Conservation (phyloP, 2,113 vertebrate species). For the Antechinus flavipes region DNA sequence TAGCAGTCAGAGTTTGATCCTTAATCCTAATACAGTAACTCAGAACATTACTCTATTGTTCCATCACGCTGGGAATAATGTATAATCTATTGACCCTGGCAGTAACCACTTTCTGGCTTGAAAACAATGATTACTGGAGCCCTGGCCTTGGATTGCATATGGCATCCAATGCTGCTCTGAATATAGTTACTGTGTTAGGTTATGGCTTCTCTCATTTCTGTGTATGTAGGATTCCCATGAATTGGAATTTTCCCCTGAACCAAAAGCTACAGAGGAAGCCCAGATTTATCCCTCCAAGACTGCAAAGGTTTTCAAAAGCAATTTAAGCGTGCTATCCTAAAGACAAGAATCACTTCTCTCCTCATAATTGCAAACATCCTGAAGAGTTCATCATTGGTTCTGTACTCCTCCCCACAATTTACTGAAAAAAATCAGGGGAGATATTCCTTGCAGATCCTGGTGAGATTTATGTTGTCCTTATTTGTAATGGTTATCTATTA, state of each 20-base stretch:
- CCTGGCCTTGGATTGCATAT: not conserved
- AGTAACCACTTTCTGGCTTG: not conserved
- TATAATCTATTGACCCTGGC: not conserved
- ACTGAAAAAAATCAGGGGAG: slow-evolving; percentile 49
- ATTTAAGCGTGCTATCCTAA: slow-evolving; percentile 35
- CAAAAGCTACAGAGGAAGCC: not conserved
- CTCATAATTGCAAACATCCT: slow-evolving; percentile 60
- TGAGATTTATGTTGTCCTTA: slow-evolving; percentile 68
- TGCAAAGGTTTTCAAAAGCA: not conserved
- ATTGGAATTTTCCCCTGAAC: not conserved
- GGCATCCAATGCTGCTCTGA: not conserved
- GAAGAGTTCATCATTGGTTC: slow-evolving; percentile 54
- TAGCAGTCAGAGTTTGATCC: not conserved
- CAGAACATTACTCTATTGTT: not conserved
- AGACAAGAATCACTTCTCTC: slow-evolving; percentile 57
- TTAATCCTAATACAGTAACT: not conserved
- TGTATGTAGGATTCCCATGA: not conserved
- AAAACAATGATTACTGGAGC: not conserved
- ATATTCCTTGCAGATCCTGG: slow-evolving; percentile 13
- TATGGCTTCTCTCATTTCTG: not conserved
- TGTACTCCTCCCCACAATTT: slow-evolving; percentile 27
- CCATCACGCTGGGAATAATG: not conserved
- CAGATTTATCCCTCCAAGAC: not conserved
- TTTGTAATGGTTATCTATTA: slow-evolving; percentile 67
- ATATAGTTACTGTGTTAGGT: not conserved